These are phyloP conservation scores for Melieria picta DNA, from an alignment of 2,888 invertebrate species.

Conservation along the genomic window DNA sequence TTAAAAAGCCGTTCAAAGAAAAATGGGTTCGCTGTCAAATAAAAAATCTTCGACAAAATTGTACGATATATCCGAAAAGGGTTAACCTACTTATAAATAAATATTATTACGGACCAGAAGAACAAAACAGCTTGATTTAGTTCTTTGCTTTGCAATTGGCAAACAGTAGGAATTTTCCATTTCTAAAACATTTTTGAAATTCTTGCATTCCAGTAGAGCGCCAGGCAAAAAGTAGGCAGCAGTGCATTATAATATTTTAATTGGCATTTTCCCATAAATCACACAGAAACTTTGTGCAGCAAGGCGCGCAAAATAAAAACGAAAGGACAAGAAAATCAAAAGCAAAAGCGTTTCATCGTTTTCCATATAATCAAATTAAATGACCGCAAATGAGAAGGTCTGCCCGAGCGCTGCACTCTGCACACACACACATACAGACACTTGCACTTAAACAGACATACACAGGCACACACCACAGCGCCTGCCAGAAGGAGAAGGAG, in stretches of 20 bases:
- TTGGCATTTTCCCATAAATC: constrained; percentile 33
- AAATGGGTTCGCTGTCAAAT: no score
- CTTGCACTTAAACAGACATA: not conserved
- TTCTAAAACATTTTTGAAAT: no score
- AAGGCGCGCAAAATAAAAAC: not conserved
- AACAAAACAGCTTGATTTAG: no score
- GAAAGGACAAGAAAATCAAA: not conserved
- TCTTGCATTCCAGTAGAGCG: not conserved
- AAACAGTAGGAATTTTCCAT: no score
- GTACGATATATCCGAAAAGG: no score
- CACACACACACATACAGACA: not conserved
- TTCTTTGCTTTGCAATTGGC: no score
- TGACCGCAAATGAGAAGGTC: no score
- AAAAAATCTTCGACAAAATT: no score
- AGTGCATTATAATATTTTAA: constrained; percentile 34
- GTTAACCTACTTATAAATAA: no score
- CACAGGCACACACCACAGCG: constrained; percentile 11
- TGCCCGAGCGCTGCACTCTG: not conserved
- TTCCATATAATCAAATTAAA: no score
- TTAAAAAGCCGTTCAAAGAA: no score
- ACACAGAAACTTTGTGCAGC: not conserved
- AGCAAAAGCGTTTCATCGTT: not conserved
- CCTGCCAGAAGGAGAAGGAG: constrained; percentile 19
- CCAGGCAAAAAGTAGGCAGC: constrained; percentile 20
- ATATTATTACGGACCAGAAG: no score